These are phyloP conservation scores for Ochropacha duplaris DNA, from an alignment of 2,888 invertebrate genomes.

Conservation along the genomic window DNA sequence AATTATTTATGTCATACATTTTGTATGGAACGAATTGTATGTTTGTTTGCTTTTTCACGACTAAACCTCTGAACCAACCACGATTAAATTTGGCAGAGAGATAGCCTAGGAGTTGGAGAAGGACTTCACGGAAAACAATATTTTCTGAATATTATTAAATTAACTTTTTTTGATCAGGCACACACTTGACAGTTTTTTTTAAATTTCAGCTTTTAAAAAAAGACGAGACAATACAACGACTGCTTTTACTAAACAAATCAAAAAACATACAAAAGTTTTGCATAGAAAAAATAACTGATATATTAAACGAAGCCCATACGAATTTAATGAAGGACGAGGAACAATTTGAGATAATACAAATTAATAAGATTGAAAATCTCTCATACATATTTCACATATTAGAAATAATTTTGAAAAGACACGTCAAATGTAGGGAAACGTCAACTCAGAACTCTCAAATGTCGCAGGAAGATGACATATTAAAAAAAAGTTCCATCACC, in stretches of 20 bases:
- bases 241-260: slow-evolving; percentile 60
- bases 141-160: too few species aligned
- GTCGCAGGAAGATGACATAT: slow-evolving; percentile 42
- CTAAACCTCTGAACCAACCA: too few species aligned
- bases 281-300: slow-evolving; percentile 53
- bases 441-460: slow-evolving; percentile 31
- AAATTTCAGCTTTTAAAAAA: slow-evolving; percentile 52
- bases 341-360: slow-evolving; percentile 46
- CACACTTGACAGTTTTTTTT: too few species aligned
- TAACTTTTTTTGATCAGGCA: too few species aligned
- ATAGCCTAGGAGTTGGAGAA: too few species aligned
- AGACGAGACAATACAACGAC: slow-evolving; percentile 53
- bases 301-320: slow-evolving; percentile 39
- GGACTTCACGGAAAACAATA: too few species aligned
- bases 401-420: slow-evolving; percentile 52
- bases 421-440: slow-evolving; percentile 28
- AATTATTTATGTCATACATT: too few species aligned
- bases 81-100: too few species aligned
- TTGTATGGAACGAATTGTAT: too few species aligned
- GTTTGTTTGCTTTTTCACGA: too few species aligned
- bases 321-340: slow-evolving; percentile 34
- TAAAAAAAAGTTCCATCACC: slow-evolving; percentile 54
- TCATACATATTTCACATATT: slow-evolving; percentile 60
- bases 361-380: slow-evolving; percentile 49
- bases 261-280: slow-evolving; percentile 57